phyloP scores from a whole-genome alignment of 2,113 vertebrate genomes.

The Crypturellus undulatus region DNA sequence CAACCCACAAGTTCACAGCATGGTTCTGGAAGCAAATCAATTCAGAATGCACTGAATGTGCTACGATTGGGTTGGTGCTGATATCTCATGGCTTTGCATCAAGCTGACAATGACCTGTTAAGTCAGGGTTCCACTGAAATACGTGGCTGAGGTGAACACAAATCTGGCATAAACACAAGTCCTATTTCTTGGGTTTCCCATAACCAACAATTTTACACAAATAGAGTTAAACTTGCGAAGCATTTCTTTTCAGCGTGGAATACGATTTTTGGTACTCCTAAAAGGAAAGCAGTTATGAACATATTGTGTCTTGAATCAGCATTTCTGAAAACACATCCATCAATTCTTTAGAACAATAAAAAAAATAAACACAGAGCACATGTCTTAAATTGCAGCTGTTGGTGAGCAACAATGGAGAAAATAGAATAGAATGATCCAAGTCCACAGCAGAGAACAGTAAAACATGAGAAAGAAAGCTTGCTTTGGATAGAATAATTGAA shows the following conservation, averaged over 20 bases:
- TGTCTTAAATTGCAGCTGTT: neutral
- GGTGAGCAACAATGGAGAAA: neutral
- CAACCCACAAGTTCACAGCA: neutral
- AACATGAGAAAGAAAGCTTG: neutral
- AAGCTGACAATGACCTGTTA: constrained; percentile 36
- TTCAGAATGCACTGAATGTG: neutral
- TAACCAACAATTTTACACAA: neutral
- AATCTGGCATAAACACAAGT: neutral
- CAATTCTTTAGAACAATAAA: neutral
- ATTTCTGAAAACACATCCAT: neutral
- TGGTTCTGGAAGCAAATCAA: neutral
- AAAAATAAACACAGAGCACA: neutral
- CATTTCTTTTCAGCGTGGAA: neutral
- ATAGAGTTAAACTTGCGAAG: neutral
- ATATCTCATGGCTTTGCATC: neutral
- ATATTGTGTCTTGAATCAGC: neutral
- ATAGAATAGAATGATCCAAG: neutral
- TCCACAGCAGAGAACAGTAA: neutral
- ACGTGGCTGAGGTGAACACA: neutral
- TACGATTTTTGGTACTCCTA: neutral
- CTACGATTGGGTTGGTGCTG: neutral
- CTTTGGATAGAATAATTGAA: neutral
- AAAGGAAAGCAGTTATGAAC: neutral
- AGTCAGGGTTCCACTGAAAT: neutral
- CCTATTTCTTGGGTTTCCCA: neutral